Evolutionary conservation across 2,797 vertebrate genomes (phyloP).

Genomic region (Chelonia mydas): DNA sequence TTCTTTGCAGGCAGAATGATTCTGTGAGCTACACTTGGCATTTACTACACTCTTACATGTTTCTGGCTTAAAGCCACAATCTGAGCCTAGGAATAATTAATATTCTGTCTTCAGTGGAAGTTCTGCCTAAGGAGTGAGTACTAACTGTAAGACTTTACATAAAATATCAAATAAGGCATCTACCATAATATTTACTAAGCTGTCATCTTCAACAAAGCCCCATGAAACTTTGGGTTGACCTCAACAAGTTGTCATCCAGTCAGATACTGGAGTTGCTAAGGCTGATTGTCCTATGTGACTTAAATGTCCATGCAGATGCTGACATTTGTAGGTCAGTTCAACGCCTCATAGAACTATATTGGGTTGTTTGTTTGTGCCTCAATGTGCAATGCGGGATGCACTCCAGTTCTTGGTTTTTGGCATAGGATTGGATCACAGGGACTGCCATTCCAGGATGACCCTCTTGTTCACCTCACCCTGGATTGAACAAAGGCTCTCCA

Average conservation of each 20-base stretch:
- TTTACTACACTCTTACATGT: not conserved
- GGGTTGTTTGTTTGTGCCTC: not conserved
- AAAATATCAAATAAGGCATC: not conserved
- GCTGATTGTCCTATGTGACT: not conserved
- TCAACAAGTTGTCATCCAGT: not conserved
- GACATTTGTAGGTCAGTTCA: not conserved
- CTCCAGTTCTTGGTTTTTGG: not conserved
- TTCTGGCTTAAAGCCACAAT: not conserved
- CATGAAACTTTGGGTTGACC: fast-evolving
- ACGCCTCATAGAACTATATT: not conserved
- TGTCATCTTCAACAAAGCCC: not conserved
- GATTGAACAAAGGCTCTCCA: not conserved
- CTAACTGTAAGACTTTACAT: not conserved
- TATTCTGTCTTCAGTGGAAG: not conserved
- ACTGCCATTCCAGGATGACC: not conserved
- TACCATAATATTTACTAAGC: not conserved
- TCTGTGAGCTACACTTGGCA: not conserved
- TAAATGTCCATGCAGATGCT: not conserved
- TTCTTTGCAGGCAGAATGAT: not conserved
- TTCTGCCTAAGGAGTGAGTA: not conserved
- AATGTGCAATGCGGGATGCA: not conserved
- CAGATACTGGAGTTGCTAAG: not conserved
- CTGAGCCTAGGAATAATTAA: not conserved
- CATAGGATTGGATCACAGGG: too few species aligned
- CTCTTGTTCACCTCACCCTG: not conserved